phyloP scores from a whole-genome alignment of 2,888 invertebrate species.

The Nymphalis polychloros region DNA sequence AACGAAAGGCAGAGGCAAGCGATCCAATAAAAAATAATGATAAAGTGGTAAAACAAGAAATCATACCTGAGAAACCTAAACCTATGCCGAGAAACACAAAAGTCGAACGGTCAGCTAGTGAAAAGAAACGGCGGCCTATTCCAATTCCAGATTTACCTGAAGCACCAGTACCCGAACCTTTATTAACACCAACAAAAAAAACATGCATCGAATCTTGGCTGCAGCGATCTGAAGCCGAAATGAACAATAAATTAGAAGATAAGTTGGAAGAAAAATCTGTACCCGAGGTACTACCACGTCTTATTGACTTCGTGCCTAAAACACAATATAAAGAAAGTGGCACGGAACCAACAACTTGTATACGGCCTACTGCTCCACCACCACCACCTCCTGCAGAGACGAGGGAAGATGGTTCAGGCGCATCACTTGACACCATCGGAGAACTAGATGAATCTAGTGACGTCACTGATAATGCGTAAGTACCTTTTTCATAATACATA shows the following conservation, averaged over 20 bases:
- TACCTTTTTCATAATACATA: slow-evolving; percentile 40
- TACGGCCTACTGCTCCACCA: slow-evolving; percentile 67
- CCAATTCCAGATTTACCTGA: slow-evolving; percentile 59
- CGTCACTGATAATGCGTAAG: slow-evolving; percentile 71
- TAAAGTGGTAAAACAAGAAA: slow-evolving; percentile 38
- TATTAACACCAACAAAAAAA: slow-evolving; percentile 74
- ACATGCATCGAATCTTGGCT: slow-evolving; percentile 77
- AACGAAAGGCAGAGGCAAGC: slow-evolving; percentile 48
- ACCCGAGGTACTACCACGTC: slow-evolving; percentile 82
- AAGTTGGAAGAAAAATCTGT: slow-evolving; percentile 65
- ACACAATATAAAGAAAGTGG: slow-evolving; percentile 70
- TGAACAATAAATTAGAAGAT: slow-evolving; percentile 69
- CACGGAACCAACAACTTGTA: slow-evolving; percentile 52
- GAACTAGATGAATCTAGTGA: slow-evolving; percentile 84
- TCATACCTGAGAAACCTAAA: slow-evolving; percentile 74
- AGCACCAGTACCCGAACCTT: slow-evolving; percentile 60
- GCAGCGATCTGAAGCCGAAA: slow-evolving; percentile 75
- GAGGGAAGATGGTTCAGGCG: slow-evolving; percentile 81
- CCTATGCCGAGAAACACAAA: slow-evolving; percentile 80
- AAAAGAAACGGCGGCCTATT: slow-evolving; percentile 65
- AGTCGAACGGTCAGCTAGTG: slow-evolving; percentile 67
- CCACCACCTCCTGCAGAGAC: slow-evolving; percentile 69
- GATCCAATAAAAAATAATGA: slow-evolving; percentile 47
- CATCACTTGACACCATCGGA: slow-evolving; percentile 86
- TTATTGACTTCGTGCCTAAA: slow-evolving; percentile 88